Conservation (phyloP, 2,113 vertebrate species). For the Pungitius pungitius region DNA sequence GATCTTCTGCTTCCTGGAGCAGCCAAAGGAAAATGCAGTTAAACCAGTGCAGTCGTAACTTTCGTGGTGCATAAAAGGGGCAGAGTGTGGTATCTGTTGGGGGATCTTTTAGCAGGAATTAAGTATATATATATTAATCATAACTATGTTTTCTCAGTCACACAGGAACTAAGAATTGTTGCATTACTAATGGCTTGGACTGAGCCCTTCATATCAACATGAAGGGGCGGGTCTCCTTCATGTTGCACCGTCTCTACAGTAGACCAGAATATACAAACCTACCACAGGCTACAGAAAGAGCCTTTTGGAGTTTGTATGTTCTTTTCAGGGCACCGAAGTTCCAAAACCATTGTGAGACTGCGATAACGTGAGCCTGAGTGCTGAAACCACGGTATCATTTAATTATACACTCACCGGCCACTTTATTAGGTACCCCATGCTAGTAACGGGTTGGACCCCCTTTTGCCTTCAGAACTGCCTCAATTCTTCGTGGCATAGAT, state of each 20-base stretch:
- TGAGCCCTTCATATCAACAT: not conserved
- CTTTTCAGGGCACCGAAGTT: not conserved
- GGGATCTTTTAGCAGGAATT: not conserved
- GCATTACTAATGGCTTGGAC: not conserved
- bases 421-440: no score
- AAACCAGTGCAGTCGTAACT: not conserved
- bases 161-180: not conserved
- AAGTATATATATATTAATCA: not conserved
- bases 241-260: not conserved
- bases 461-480: no score
- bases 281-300: not conserved
- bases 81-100: not conserved
- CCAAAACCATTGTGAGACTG: not conserved
- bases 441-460: no score
- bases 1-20: slow-evolving; percentile 83
- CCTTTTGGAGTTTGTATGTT: not conserved
- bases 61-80: not conserved
- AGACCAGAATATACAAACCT: not conserved
- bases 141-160: not conserved
- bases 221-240: not conserved
- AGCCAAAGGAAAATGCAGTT: not conserved
- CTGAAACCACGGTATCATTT: no score
- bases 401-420: no score
- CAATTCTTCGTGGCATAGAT: no score
- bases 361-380: not conserved